Percentiles rank a stretch among this genome's conserved stretches.
These are phyloP conservation scores for Matsumyia berberina DNA, from an alignment of 2,888 invertebrate species.

Conservation along the genomic window DNA sequence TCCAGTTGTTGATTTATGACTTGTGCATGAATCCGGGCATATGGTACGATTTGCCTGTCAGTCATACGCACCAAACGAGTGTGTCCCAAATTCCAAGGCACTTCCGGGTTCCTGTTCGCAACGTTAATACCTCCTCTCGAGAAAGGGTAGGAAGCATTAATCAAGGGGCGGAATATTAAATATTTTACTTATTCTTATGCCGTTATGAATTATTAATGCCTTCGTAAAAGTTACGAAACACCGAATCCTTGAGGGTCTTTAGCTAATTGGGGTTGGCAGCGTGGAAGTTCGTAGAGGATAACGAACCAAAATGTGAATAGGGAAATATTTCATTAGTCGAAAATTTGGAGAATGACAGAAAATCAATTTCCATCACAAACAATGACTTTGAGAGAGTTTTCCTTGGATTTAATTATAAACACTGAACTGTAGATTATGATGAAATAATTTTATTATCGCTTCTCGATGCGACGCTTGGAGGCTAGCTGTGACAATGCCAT, in stretches of 20 bases:
- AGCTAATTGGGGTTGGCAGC: conserved; percentile 48
- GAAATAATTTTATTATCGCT: conserved; percentile 38
- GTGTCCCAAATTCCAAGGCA: not conserved
- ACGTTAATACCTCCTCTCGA: not conserved
- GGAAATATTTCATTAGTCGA: conserved; percentile 31
- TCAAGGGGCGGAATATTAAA: conserved; percentile 61
- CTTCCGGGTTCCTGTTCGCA: conserved; percentile 1
- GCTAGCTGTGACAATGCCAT: conserved; percentile 15
- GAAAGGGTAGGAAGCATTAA: conserved; percentile 42
- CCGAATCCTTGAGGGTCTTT: conserved; percentile 27
- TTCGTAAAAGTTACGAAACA: conserved; percentile 32
- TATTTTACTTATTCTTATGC: conserved; percentile 24
- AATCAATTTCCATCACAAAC: conserved; percentile 34
- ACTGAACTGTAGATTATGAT: no score
- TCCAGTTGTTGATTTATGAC: no score
- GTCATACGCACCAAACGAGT: conserved; percentile 23
- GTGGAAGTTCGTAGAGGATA: conserved; percentile 25
- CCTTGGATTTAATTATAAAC: not conserved
- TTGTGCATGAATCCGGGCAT: no score
- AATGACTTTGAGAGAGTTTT: not conserved
- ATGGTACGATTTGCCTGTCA: conserved; percentile 18
- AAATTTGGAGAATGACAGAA: conserved; percentile 26
- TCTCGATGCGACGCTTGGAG: conserved; percentile 42
- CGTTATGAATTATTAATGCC: conserved; percentile 57
- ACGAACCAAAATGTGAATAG: not conserved